Evolutionary conservation across 2,888 invertebrate genomes (phyloP).

Genomic region (Zaprionus lineosus): DNA sequence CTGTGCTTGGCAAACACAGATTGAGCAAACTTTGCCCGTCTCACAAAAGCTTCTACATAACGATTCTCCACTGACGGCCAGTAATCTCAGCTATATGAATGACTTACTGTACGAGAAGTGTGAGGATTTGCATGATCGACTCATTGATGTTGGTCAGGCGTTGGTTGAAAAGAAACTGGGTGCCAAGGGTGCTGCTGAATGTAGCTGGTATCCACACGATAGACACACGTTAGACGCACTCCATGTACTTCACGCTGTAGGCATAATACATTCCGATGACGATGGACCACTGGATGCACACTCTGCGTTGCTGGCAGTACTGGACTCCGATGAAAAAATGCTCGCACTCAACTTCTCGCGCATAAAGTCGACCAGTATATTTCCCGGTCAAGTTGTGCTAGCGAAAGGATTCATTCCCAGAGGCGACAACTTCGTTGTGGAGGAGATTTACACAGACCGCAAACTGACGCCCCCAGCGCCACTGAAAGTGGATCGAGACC

Average conservation of each 20-base stretch:
- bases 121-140: slow-evolving; percentile 78
- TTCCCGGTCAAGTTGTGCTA: slow-evolving; percentile 85
- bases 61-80: slow-evolving; percentile 80
- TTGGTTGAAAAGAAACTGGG: slow-evolving; percentile 80
- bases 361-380: slow-evolving; percentile 82
- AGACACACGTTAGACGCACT: slow-evolving; percentile 73
- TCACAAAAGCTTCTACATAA: slow-evolving; percentile 84
- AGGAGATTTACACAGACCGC: slow-evolving; percentile 86
- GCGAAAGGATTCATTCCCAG: slow-evolving; percentile 89
- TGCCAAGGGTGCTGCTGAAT: slow-evolving; percentile 64
- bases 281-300: slow-evolving; percentile 88
- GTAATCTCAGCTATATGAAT: slow-evolving; percentile 83
- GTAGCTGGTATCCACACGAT: slow-evolving; percentile 79
- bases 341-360: slow-evolving; percentile 83
- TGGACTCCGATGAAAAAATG: slow-evolving; percentile 84
- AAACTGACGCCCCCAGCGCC: slow-evolving; percentile 82
- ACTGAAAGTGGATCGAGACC: slow-evolving; percentile 84
- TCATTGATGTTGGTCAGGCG: slow-evolving; percentile 77
- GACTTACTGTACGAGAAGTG: slow-evolving; percentile 79
- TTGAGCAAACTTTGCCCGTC: slow-evolving; percentile 79
- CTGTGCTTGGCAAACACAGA: slow-evolving; percentile 75
- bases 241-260: slow-evolving; percentile 84
- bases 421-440: slow-evolving; percentile 87
- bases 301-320: slow-evolving; percentile 88
- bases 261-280: slow-evolving; percentile 90